Evolutionary conservation across 2,888 invertebrate species (phyloP).

Genomic region (Polymixis flavicincta): DNA sequence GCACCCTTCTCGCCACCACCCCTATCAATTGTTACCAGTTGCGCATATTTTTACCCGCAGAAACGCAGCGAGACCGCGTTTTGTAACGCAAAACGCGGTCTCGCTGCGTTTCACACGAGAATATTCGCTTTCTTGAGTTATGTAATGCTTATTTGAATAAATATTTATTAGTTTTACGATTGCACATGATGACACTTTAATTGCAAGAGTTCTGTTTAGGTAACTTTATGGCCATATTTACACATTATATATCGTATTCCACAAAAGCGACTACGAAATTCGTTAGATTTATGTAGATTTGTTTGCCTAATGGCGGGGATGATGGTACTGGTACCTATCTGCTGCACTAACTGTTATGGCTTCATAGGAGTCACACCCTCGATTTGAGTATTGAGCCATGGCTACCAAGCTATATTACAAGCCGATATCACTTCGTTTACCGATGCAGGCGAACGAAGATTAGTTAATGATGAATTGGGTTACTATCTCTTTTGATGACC

Average conservation of each 20-base stretch:
- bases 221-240: conserved; percentile 5
- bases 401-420: background rate
- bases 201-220: conserved; percentile 19
- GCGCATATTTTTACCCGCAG: conserved; percentile 86
- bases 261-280: conserved; percentile 4
- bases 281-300: conserved; percentile 9
- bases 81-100: too few relatives aligned
- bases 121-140: conserved; percentile 59
- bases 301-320: conserved; percentile 4
- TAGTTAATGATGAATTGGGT: background rate
- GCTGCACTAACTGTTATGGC: background rate
- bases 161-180: conserved; percentile 52
- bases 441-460: background rate
- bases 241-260: conserved; percentile 11
- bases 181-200: conserved; percentile 29
- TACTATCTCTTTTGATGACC: too few relatives aligned
- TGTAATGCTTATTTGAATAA: conserved; percentile 55
- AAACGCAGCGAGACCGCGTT: conserved; percentile 72
- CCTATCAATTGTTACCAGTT: conserved; percentile 88
- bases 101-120: conserved; percentile 68
- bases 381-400: background rate
- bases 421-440: background rate
- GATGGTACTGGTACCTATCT: background rate
- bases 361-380: background rate
- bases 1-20: conserved; percentile 79